A percentile compares a stretch with the other conserved stretches of the same genome.
Conservation (phyloP, 2,113 vertebrate species). For the Salvelinus sp. region DNA sequence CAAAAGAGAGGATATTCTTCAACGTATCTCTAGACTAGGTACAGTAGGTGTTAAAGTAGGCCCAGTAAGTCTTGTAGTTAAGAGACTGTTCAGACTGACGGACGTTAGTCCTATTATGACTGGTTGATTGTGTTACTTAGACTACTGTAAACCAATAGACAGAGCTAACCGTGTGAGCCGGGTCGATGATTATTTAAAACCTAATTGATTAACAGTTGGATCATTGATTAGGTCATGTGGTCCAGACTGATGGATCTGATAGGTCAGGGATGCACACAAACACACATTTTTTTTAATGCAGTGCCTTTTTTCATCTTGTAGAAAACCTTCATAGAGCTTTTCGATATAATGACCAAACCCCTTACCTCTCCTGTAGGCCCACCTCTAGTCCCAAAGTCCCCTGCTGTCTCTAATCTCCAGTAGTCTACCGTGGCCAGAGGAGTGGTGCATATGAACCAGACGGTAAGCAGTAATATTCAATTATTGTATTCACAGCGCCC, state of each 20-base stretch:
- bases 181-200: conserved; percentile 81
- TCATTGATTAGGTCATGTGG: conserved; percentile 75
- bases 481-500: conserved; percentile 77
- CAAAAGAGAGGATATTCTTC: neutral
- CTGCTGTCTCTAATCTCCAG: conserved; percentile 18
- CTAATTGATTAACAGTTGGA: conserved; percentile 82
- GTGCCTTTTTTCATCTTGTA: neutral
- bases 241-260: conserved; percentile 64
- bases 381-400: conserved; percentile 45
- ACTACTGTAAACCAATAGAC: conserved; percentile 72
- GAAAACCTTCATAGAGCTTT: neutral
- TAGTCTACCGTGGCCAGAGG: conserved; percentile 29
- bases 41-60: too few relatives aligned
- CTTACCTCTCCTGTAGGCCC: neutral
- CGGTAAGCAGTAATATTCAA: conserved; percentile 79
- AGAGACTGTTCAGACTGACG: neutral
- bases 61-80: too few relatives aligned
- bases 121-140: conserved; percentile 53
- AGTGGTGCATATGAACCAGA: conserved; percentile 65
- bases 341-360: neutral
- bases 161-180: conserved; percentile 69
- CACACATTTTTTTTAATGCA: neutral
- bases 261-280: neutral
- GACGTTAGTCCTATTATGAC: conserved; percentile 39
- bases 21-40: neutral